A percentile compares a stretch with the other conserved stretches of the same genome.
Evolutionary conservation across 2,113 vertebrate genomes (phyloP).

Genomic region (Passer domesticus): DNA sequence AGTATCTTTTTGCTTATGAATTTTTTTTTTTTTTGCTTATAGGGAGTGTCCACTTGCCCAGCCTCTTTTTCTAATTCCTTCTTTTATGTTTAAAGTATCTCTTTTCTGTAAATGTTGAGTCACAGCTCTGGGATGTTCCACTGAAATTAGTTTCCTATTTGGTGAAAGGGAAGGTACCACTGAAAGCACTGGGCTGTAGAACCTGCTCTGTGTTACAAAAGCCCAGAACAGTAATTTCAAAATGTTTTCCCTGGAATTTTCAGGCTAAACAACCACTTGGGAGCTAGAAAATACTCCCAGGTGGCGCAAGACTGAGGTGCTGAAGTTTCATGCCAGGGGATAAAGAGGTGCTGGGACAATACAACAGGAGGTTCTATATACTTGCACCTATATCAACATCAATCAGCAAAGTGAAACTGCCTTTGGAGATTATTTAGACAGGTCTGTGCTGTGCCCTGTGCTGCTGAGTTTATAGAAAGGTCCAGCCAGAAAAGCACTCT

Average conservation of each 20-base stretch:
- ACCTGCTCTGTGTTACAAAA: not conserved
- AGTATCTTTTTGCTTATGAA: not conserved
- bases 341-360: not conserved
- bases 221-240: not conserved
- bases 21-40: not conserved
- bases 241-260: not conserved
- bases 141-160: not conserved
- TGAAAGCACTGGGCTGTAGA: not conserved
- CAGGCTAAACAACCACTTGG: not conserved
- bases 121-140: not conserved
- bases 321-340: not conserved
- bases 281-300: not conserved
- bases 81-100: not conserved
- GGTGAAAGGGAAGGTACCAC: not conserved
- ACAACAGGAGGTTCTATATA: not conserved
- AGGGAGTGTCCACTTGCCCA: not conserved
- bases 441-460: not conserved
- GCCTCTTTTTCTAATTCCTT: not conserved
- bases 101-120: not conserved
- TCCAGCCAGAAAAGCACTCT: conserved; percentile 47
- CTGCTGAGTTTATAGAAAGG: conserved; percentile 16
- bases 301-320: not conserved
- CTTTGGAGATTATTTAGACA: conserved; percentile 34
- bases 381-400: not conserved
- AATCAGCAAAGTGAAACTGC: conserved; percentile 5